Percentiles rank a stretch among this genome's conserved stretches.
These are phyloP conservation scores for Ranitomeya imitator DNA, from an alignment of 2,113 vertebrate genomes.

Conservation along the genomic window DNA sequence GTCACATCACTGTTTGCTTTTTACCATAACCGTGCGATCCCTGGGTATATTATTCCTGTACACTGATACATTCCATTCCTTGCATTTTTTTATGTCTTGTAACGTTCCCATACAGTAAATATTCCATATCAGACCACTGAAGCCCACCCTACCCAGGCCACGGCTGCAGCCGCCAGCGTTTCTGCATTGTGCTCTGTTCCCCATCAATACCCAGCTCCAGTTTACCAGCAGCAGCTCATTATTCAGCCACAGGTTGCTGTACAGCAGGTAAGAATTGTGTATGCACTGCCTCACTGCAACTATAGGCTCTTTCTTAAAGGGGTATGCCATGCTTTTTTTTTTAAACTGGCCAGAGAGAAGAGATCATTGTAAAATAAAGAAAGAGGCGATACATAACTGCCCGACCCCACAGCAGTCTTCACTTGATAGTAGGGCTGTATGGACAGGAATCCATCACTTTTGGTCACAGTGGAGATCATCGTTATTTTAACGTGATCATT, in stretches of 20 bases:
- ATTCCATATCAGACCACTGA: conserved; percentile 87
- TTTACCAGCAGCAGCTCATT: conserved; percentile 92
- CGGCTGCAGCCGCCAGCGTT: conserved; percentile 71
- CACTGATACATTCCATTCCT: neutral
- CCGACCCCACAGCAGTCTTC: too few relatives aligned
- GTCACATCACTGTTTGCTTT: neutral
- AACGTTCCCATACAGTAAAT: conserved; percentile 68
- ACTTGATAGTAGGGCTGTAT: too few relatives aligned
- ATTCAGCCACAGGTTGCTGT: conserved; percentile 91
- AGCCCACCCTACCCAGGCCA: conserved; percentile 76
- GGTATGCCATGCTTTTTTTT: too few relatives aligned
- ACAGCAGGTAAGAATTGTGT: conserved; percentile 83
- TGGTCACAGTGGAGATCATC: too few relatives aligned
- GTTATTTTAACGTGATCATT: too few relatives aligned
- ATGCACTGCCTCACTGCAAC: neutral
- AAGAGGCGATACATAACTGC: too few relatives aligned
- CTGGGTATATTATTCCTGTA: neutral
- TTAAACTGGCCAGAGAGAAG: too few relatives aligned
- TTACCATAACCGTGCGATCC: neutral
- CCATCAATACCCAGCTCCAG: conserved; percentile 90
- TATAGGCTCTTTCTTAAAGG: neutral
- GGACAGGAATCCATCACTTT: too few relatives aligned
- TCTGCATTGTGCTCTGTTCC: conserved; percentile 87
- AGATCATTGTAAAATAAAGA: too few relatives aligned
- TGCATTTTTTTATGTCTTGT: neutral